Base-by-base conservation (phyloP, 2,888 invertebrate genomes). In the Automeris io region DNA sequence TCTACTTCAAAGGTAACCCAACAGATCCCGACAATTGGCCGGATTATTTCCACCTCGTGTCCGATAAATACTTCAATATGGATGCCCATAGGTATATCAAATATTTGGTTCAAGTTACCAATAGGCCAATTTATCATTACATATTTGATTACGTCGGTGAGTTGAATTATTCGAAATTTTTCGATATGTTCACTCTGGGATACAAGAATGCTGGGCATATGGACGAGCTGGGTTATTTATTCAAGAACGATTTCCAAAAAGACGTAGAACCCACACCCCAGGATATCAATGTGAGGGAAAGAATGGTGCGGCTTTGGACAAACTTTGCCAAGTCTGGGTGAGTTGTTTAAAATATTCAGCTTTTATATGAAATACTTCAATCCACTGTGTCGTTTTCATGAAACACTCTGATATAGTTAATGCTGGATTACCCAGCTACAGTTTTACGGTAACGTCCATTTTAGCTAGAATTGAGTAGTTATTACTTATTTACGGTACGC, bases 281-380 rank as follows among this genome's bases (percentile, higher is more conserved):
- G 44, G 86, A 86, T 57, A 9, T 71, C 4, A 77, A 75, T 49
- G 74, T 71, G 63, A 72, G 83, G 52, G 86, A 86, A 50, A 56
- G 76, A 33, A 72, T 86, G 70, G 42, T 86, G 16, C 53, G 74
- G 22, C 56, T 87, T 1, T 85, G 86, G 82, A 83, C 85, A 3
- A 87, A 87, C 57, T 87, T 87, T 37, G 82, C 85, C 13, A 87
- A 86, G 57, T 56, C 65, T 47, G 83, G 87, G 87, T 87, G 47
- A 78, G 83, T 61, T 19, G 16, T 22, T 44, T n/a, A n/a, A n/a
- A n/a, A n/a, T n/a, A n/a, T n/a, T n/a, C n/a, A n/a, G n/a, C n/a
- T n/a, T n/a, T n/a, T n/a, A n/a, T n/a, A n/a, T n/a, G n/a, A n/a
- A n/a, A n/a, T n/a, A n/a, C n/a, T n/a, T n/a, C n/a, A n/a, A n/a